These are phyloP conservation scores for Atopsyche davidsoni DNA, from an alignment of 1,140 invertebrate genomes.

Conservation along the genomic window DNA sequence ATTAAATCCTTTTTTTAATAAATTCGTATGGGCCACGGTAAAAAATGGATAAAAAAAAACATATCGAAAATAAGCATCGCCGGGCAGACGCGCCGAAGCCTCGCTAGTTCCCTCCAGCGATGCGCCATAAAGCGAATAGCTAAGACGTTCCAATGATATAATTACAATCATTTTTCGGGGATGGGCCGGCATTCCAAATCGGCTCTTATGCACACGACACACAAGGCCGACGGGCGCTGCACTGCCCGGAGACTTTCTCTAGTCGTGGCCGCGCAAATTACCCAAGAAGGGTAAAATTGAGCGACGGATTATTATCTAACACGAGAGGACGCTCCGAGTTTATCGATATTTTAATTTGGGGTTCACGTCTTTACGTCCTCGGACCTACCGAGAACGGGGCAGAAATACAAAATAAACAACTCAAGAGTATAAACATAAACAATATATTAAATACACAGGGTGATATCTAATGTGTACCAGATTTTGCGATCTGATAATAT, in stretches of 20 bases:
- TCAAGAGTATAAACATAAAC: too few species aligned
- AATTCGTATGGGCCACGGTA: too few species aligned
- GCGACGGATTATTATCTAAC: neutral
- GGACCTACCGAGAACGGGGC: too few species aligned
- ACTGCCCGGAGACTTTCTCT: constrained; percentile 24
- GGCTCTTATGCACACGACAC: neutral
- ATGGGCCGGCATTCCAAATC: constrained; percentile 11
- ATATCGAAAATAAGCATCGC: too few species aligned
- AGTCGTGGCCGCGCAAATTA: constrained; percentile 24
- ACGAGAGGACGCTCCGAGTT: constrained; percentile 14
- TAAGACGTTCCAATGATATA: constrained; percentile 30
- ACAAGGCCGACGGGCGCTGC: neutral
- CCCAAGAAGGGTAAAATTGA: constrained; percentile 16
- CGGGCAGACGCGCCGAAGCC: too few species aligned
- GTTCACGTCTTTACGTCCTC: too few species aligned
- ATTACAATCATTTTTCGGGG: constrained; percentile 27
- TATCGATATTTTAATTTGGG: constrained; percentile 22
- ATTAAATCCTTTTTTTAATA: too few species aligned
- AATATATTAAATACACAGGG: too few species aligned
- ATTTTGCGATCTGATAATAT: too few species aligned
- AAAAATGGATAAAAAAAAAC: too few species aligned
- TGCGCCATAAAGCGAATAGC: constrained; percentile 25
- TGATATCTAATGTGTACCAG: too few species aligned
- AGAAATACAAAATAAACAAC: too few species aligned
- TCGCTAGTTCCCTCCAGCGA: constrained; percentile 19